Evolutionary conservation across 64 coral and sea anemone species (phyloP), one percentile per base, ranked within the genome.

Genomic region (Porites lutea): DNA sequence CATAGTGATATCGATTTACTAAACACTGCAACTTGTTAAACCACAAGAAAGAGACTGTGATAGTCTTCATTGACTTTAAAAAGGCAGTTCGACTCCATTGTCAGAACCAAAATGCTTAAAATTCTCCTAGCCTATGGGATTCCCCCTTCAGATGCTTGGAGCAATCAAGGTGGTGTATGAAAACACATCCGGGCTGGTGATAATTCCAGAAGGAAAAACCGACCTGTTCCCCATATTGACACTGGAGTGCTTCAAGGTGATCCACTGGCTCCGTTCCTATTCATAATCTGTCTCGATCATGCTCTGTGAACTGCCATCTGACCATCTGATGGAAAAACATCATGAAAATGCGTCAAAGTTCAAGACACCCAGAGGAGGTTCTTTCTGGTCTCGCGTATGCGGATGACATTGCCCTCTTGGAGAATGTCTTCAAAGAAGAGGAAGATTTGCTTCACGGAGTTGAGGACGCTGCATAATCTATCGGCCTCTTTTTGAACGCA

Each of bases 371-470:
- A 2, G 54, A 16, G 3, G 54, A 82, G 43, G 54, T 23, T 3
- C 22, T 82, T 13, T 10, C 79, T 20, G 58, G 60, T 4, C 57
- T 82, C 16, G 79, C 1, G 6, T 82, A n/a, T 12, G 6, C 57
- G 23, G 79, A 82, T 52, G 79, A 82, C 22, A 82, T 82, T 21
- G 54, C 54, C 20, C 22, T 82, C 9, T 11, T 82, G 21, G 49
- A 54, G 18, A 60, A 82, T 23, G 43, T 16, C 11, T 16, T 82
- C 20, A 18, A 13, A 4, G 13, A 16, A 5, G 55, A 50, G 2
- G 15, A 82, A 1, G 22, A 82, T 22, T 16, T 82, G 16, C 79
- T 82, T 1, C 21, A 43, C 23, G 0, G 22, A 2, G 79, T 82
- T 9, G 68, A 71, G 16, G 8, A 11, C 2, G 68, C 18, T 8